Percentiles rank a stretch among this genome's conserved stretches.
phyloP scores from a whole-genome alignment of 1,140 invertebrate genomes.

The Brachionus koreanus region DNA sequence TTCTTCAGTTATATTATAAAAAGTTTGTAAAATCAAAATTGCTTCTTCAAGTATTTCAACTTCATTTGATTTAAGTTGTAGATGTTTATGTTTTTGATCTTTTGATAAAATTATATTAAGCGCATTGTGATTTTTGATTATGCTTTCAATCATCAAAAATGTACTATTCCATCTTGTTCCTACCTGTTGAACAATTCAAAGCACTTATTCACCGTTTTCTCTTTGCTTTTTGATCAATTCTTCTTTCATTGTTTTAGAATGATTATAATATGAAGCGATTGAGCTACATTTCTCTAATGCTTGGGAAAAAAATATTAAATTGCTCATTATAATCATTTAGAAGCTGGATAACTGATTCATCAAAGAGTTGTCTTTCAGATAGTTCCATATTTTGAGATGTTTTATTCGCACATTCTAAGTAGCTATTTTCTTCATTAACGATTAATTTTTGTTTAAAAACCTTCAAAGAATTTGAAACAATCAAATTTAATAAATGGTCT shows the following conservation, averaged over 20 bases:
- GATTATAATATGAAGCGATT: not conserved
- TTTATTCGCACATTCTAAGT: not conserved
- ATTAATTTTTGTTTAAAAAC: not conserved
- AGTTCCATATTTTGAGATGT: not conserved
- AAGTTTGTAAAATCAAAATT: no score
- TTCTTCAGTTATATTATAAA: no score
- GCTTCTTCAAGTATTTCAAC: not conserved
- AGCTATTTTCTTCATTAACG: not conserved
- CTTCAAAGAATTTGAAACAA: not conserved
- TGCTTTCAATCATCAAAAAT: not conserved
- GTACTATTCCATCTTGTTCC: not conserved
- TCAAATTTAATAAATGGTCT: constrained; percentile 8
- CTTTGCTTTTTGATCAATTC: not conserved
- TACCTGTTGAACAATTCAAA: not conserved
- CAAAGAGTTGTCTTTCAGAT: not conserved
- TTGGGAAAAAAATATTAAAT: not conserved
- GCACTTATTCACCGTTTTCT: not conserved
- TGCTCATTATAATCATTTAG: not conserved
- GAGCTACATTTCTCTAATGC: not conserved
- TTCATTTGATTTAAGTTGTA: no score
- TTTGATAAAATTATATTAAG: not conserved
- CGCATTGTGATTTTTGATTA: not conserved
- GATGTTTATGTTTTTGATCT: not conserved
- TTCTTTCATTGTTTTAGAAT: not conserved
- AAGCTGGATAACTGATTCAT: not conserved